Evolutionary conservation across 1,140 invertebrate species (phyloP).

Genomic region (Maconellicoccus hirsutus): DNA sequence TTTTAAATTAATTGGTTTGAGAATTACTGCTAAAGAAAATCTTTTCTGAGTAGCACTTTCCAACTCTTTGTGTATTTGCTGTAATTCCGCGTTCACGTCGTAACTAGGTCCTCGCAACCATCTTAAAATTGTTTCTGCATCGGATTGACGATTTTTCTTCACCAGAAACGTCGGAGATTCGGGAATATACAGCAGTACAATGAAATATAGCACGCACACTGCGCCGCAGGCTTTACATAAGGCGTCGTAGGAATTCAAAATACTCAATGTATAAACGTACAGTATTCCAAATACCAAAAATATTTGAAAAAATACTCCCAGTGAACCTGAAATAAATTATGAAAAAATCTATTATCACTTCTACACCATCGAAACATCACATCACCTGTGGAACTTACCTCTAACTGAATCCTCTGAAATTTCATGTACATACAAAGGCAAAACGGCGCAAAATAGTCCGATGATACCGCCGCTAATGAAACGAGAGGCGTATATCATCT

Average conservation of each 20-base stretch:
- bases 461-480: constrained; percentile 62
- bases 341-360: too few relatives aligned
- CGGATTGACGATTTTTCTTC: constrained; percentile 38
- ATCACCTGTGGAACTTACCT: too few relatives aligned
- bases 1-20: neutral
- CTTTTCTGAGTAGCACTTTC: neutral
- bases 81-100: constrained; percentile 32
- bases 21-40: neutral
- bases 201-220: constrained; percentile 50
- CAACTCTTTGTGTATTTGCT: neutral
- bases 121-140: constrained; percentile 42
- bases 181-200: constrained; percentile 58
- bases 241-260: constrained; percentile 47
- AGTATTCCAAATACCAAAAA: constrained; percentile 72
- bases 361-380: too few relatives aligned
- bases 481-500: constrained; percentile 54
- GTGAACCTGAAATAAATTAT: constrained; percentile 44
- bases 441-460: constrained; percentile 69
- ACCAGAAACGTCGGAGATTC: constrained; percentile 68
- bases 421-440: constrained; percentile 78
- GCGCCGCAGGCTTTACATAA: constrained; percentile 49
- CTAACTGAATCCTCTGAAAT: constrained; percentile 69
- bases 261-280: constrained; percentile 58
- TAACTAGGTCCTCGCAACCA: constrained; percentile 47
- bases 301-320: constrained; percentile 74